Conservation (phyloP, 1,140 invertebrate species). For the Bombus superbus region DNA sequence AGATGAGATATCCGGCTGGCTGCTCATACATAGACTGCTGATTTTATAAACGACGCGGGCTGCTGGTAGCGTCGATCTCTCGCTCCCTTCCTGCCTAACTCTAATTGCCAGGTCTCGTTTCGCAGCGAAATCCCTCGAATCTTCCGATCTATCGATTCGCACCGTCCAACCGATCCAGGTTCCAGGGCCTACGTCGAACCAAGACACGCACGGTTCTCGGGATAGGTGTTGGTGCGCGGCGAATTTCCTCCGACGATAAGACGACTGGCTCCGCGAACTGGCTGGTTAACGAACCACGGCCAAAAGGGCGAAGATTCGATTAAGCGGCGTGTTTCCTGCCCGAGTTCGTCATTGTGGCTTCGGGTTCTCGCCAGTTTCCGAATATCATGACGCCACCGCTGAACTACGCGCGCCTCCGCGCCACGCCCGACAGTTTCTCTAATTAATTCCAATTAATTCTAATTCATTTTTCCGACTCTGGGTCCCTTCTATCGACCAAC, state of each 20-base stretch:
- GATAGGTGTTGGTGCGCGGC: not conserved
- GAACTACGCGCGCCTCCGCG: not conserved
- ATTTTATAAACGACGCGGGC: slow-evolving; percentile 33
- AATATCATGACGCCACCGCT: slow-evolving; percentile 23
- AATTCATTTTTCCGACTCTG: no score
- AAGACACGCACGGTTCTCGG: not conserved
- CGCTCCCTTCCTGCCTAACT: not conserved
- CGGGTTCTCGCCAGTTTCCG: slow-evolving; percentile 26
- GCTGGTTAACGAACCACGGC: slow-evolving; percentile 26
- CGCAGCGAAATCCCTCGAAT: not conserved
- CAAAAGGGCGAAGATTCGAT: slow-evolving; percentile 40
- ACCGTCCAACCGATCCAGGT: not conserved
- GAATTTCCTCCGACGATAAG: not conserved
- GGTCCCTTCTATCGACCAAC: no score
- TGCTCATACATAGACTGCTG: slow-evolving; percentile 31
- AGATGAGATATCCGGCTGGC: slow-evolving; percentile 34
- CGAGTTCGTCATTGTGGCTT: slow-evolving; percentile 21
- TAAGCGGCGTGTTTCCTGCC: slow-evolving; percentile 15
- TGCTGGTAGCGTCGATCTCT: not conserved
- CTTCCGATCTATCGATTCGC: not conserved
- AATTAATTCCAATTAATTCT: no score
- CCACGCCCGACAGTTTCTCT: no score
- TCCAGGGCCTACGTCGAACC: not conserved
- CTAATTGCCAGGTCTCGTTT: not conserved
- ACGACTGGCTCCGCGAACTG: not conserved